Evolutionary conservation across 2,797 vertebrate species (phyloP).

Genomic region (Cryptoprocta ferox): DNA sequence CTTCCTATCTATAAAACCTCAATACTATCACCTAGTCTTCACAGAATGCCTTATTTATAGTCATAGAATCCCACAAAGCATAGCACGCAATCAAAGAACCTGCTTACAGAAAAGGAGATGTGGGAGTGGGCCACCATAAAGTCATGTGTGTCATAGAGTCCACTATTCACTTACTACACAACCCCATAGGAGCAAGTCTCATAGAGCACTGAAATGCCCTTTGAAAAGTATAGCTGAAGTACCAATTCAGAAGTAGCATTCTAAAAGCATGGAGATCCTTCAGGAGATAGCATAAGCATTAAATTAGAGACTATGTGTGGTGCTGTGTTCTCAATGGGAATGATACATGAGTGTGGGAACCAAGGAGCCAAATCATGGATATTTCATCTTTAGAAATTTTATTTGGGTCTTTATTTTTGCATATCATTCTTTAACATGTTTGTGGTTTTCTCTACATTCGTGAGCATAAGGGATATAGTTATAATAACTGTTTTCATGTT

Average conservation of each 20-base stretch:
- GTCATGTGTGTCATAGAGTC: not conserved
- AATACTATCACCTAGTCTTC: not conserved
- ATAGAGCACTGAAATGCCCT: not conserved
- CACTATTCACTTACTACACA: not conserved
- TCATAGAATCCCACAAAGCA: not conserved
- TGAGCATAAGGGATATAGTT: not conserved
- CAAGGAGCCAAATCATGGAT: not conserved
- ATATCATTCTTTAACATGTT: not conserved
- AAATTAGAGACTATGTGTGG: not conserved
- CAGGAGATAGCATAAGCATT: not conserved
- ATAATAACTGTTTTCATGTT: not conserved
- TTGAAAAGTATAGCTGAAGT: not conserved
- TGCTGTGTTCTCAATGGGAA: not conserved
- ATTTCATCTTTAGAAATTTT: conserved; percentile 7
- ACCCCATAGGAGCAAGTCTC: not conserved
- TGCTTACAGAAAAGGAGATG: not conserved
- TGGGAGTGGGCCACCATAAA: not conserved
- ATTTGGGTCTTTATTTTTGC: conserved; percentile 6
- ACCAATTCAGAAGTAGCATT: not conserved
- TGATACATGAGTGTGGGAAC: not conserved
- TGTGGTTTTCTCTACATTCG: conserved; percentile 19
- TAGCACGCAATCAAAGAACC: not conserved
- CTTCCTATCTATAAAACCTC: not conserved
- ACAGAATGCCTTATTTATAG: not conserved
- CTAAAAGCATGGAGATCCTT: not conserved